A percentile compares a stretch with the other conserved stretches of the same genome.
phyloP scores from a whole-genome alignment of 1,140 invertebrate species.

The Polyergus mexicanus region DNA sequence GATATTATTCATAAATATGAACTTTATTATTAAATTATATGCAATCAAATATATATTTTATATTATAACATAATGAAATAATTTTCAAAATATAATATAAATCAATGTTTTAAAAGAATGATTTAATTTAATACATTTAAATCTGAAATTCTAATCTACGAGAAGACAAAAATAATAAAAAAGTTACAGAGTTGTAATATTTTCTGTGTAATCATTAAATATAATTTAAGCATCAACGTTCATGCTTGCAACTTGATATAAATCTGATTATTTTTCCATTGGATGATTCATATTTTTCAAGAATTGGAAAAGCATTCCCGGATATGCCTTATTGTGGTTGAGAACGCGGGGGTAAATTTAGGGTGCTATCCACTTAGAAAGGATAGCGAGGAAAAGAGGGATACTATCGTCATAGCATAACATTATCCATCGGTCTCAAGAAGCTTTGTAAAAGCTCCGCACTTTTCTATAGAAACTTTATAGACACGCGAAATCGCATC shows the following conservation, averaged over 20 bases:
- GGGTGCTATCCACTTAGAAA: slow-evolving; percentile 57
- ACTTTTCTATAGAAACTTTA: slow-evolving; percentile 67
- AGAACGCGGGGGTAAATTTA: slow-evolving; percentile 50
- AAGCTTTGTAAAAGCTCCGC: slow-evolving; percentile 62
- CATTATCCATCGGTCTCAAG: slow-evolving; percentile 62
- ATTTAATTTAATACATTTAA: neutral
- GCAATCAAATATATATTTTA: neutral
- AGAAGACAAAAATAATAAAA: neutral
- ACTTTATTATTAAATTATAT: slow-evolving; percentile 55
- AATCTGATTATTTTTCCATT: slow-evolving; percentile 46
- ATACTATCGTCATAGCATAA: slow-evolving; percentile 13
- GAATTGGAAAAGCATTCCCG: slow-evolving; percentile 53
- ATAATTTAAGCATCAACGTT: neutral
- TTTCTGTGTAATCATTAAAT: neutral
- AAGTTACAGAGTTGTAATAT: neutral
- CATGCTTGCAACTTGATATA: neutral
- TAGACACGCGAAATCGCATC: slow-evolving; percentile 42
- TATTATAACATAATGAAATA: neutral
- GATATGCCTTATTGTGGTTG: slow-evolving; percentile 45
- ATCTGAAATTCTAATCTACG: neutral
- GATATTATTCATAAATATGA: slow-evolving; percentile 65
- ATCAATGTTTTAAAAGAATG: neutral
- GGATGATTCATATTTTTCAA: slow-evolving; percentile 64
- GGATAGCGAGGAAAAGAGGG: slow-evolving; percentile 16
- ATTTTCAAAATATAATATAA: neutral